Conservation (phyloP, 2,113 vertebrate genomes). For the Sceloporus undulatus region DNA sequence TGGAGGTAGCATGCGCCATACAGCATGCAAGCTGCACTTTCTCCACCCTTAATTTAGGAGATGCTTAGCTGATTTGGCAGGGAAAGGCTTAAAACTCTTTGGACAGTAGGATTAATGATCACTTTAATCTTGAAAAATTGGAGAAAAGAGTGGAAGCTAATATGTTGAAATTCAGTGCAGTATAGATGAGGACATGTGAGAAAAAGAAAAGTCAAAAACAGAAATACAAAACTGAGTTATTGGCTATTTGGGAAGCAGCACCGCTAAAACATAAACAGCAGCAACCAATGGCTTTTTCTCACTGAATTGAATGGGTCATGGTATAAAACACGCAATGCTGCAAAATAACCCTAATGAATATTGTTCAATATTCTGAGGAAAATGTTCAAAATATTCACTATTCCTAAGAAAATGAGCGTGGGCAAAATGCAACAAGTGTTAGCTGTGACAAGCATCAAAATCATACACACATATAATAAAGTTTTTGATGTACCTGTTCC, state of each 20-base stretch:
- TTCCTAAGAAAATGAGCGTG: too few species aligned
- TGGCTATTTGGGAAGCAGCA: not conserved
- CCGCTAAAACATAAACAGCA: not conserved
- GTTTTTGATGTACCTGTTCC: not conserved
- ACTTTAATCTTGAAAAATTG: not conserved
- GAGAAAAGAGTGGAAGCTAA: not conserved
- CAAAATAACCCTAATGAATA: not conserved
- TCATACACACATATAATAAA: not conserved
- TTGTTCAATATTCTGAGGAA: not conserved
- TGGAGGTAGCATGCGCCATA: too few species aligned
- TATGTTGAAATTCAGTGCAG: not conserved
- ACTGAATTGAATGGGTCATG: too few species aligned
- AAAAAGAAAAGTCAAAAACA: not conserved
- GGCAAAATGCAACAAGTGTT: not conserved
- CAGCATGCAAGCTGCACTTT: too few species aligned
- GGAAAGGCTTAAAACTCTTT: not conserved
- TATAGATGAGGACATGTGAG: not conserved
- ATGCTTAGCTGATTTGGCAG: not conserved
- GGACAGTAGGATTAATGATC: not conserved
- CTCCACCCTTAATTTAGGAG: too few species aligned
- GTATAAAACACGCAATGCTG: not conserved
- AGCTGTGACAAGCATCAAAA: not conserved
- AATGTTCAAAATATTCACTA: too few species aligned
- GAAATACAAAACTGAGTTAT: not conserved
- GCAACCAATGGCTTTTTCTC: not conserved